phyloP scores from a whole-genome alignment of 2,797 vertebrate species.

The Alexandromys oeconomus region DNA sequence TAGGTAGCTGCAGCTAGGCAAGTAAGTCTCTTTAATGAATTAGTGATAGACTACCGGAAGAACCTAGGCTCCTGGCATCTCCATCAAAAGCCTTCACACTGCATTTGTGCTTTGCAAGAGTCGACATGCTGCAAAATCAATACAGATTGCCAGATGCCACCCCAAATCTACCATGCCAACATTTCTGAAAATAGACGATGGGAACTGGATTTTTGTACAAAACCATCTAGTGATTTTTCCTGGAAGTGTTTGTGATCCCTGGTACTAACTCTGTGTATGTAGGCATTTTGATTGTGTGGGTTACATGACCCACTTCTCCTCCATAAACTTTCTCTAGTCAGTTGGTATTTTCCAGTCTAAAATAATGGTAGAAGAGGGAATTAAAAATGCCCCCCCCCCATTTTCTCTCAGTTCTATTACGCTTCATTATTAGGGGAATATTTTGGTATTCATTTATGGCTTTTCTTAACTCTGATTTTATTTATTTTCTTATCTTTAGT shows the following conservation, averaged over 20 bases:
- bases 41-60: background rate
- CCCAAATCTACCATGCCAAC: background rate
- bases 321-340: background rate
- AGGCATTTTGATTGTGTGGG: background rate
- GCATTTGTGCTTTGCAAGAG: background rate
- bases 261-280: background rate
- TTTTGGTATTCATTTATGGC: slow-evolving; percentile 20
- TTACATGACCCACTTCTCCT: background rate
- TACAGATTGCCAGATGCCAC: background rate
- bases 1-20: background rate
- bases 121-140: background rate
- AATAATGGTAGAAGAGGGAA: background rate
- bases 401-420: background rate
- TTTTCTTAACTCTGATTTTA: background rate
- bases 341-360: background rate
- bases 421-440: background rate
- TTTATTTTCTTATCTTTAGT: slow-evolving; percentile 7
- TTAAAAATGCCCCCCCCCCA: background rate
- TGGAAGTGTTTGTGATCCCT: slow-evolving; percentile 18
- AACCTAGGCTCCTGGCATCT: background rate
- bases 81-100: background rate
- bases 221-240: background rate
- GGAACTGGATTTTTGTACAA: slow-evolving; percentile 5
- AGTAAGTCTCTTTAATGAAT: slow-evolving; percentile 13
- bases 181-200: background rate